Conservation (phyloP, 2,113 vertebrate species). For the Craseonycteris thonglongyai region DNA sequence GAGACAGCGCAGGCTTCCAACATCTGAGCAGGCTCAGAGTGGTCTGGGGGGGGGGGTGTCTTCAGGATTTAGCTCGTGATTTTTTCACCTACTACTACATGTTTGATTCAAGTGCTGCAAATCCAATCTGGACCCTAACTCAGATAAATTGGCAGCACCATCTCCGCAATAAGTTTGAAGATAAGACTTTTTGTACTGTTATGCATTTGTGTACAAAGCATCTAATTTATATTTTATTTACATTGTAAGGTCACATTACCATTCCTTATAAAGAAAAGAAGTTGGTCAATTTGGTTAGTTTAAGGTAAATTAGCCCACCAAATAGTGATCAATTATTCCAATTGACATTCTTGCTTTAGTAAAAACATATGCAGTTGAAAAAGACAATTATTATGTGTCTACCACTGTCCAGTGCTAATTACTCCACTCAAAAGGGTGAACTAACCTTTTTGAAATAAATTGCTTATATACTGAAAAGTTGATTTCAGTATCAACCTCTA, state of each 20-base stretch:
- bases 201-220: background rate
- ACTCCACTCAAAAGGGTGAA: constrained; percentile 10
- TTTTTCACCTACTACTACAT: background rate
- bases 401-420: constrained; percentile 1
- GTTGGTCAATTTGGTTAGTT: background rate
- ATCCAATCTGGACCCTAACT: background rate
- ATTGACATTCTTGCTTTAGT: constrained; percentile 18
- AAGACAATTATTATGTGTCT: background rate
- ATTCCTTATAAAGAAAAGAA: background rate
- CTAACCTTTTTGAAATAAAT: constrained; percentile 17
- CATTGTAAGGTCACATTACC: background rate
- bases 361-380: constrained; percentile 21
- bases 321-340: constrained; percentile 9
- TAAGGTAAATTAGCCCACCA: constrained; percentile 37
- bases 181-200: constrained; percentile 19
- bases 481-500: constrained; percentile 34
- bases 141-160: background rate
- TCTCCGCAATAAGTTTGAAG: constrained; percentile 4
- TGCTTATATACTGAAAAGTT: background rate
- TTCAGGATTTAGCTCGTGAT: background rate
- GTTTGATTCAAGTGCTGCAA: constrained; percentile 35
- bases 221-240: constrained; percentile 25
- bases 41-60: background rate
- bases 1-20: constrained; percentile 41
- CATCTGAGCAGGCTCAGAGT: constrained; percentile 20